phyloP scores from a whole-genome alignment of 2,797 vertebrate genomes.

The Protosalanx chinensis region DNA sequence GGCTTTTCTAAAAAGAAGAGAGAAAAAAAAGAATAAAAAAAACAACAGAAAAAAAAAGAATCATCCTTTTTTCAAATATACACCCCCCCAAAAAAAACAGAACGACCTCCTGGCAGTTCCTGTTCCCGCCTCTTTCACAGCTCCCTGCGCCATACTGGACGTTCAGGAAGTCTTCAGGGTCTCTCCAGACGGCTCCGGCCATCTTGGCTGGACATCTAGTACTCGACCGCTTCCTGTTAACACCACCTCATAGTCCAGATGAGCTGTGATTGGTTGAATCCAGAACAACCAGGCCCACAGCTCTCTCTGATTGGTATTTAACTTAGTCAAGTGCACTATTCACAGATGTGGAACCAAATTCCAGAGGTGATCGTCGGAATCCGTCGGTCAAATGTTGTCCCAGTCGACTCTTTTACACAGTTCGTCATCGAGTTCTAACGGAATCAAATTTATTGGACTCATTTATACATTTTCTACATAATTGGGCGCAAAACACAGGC shows the following conservation, averaged over 20 bases:
- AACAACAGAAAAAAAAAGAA: constrained; percentile 43
- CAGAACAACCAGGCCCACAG: no score
- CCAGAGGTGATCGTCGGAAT: constrained; percentile 48
- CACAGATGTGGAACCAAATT: constrained; percentile 11
- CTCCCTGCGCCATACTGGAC: constrained; percentile 14
- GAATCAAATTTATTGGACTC: constrained; percentile 52
- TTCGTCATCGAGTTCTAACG: constrained; percentile 48
- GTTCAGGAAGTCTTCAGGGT: constrained; percentile 31
- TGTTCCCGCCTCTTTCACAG: no score
- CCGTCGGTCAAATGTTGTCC: constrained; percentile 41
- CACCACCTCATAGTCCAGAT: no score
- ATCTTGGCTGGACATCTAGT: neutral
- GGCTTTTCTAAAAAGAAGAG: constrained; percentile 65
- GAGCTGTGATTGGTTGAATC: no score
- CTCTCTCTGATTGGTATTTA: no score
- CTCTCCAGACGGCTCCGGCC: no score
- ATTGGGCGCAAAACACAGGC: constrained; percentile 47
- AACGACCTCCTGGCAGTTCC: no score
- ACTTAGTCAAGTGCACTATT: no score
- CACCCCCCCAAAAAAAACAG: no score
- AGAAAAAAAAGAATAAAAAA: constrained; percentile 72
- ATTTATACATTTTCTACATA: constrained; percentile 60
- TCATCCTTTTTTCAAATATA: no score
- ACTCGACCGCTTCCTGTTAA: constrained; percentile 41
- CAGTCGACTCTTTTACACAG: constrained; percentile 43